Conservation (phyloP, 2,113 vertebrate genomes). For the Pteropus alecto region DNA sequence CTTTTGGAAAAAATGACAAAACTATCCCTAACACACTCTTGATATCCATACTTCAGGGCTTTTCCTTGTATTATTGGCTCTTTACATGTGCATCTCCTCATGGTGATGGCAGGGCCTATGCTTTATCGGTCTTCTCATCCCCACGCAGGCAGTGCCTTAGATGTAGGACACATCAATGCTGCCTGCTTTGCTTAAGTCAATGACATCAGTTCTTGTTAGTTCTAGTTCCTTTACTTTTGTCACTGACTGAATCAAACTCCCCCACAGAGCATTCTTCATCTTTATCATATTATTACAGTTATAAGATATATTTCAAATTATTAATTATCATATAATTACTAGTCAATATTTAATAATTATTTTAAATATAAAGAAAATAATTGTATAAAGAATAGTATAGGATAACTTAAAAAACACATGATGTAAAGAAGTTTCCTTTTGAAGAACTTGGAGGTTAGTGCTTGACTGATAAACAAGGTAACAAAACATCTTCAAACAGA, state of each 20-base stretch:
- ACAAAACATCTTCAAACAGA: constrained; percentile 28
- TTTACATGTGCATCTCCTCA: not conserved
- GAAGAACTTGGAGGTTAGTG: not conserved
- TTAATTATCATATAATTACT: not conserved
- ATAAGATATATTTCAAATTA: constrained; percentile 9
- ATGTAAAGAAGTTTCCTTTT: not conserved
- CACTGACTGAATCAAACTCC: not conserved
- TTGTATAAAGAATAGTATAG: not conserved
- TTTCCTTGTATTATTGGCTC: not conserved
- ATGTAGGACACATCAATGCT: not conserved
- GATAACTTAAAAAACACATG: not conserved
- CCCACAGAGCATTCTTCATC: not conserved
- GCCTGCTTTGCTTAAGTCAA: not conserved
- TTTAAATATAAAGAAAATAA: constrained; percentile 11
- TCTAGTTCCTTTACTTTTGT: constrained; percentile 2
- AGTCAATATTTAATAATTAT: not conserved
- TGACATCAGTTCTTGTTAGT: not conserved
- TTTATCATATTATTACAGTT: not conserved
- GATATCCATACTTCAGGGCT: not conserved
- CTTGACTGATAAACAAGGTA: not conserved
- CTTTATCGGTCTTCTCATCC: not conserved
- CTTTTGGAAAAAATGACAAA: not conserved
- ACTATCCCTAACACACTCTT: not conserved
- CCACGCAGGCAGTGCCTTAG: not conserved
- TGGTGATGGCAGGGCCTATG: not conserved